phyloP scores from a whole-genome alignment of 2,888 invertebrate species.

The Cheiracanthium punctorium region DNA sequence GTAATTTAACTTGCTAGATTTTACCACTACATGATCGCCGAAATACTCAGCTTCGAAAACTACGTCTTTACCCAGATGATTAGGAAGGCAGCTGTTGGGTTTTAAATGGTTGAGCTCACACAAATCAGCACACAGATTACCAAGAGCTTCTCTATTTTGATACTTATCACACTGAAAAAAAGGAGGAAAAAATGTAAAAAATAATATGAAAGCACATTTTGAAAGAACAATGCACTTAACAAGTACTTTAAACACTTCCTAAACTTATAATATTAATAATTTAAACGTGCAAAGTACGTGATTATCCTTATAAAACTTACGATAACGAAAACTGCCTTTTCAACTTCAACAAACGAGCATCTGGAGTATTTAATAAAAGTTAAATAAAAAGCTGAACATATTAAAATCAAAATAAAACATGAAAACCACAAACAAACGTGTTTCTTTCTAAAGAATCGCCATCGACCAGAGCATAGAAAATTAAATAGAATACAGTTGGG shows the following conservation, averaged over 20 bases:
- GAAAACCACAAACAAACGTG: conserved; percentile 12
- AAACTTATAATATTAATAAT: too few relatives aligned
- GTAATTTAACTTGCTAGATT: conserved; percentile 75
- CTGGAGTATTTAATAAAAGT: conserved; percentile 16
- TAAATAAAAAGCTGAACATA: conserved; percentile 18
- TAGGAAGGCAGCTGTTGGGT: conserved; percentile 81
- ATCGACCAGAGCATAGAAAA: neutral
- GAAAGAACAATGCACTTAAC: neutral
- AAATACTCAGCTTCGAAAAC: conserved; percentile 81
- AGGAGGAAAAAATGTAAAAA: conserved; percentile 6
- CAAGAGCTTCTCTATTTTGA: conserved; percentile 79
- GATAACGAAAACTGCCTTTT: conserved; percentile 48
- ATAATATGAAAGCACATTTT: neutral
- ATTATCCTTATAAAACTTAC: conserved; percentile 32
- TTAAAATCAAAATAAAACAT: neutral
- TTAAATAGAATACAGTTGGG: too few relatives aligned
- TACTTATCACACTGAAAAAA: conserved; percentile 81
- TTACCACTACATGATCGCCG: conserved; percentile 80
- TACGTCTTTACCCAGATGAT: conserved; percentile 81
- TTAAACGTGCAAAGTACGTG: too few relatives aligned
- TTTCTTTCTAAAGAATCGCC: conserved; percentile 30
- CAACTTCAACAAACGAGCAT: conserved; percentile 62
- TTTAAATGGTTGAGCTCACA: conserved; percentile 80
- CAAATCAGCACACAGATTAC: conserved; percentile 81
- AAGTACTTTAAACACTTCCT: neutral